phyloP scores from a whole-genome alignment of 1,140 invertebrate genomes.

The Pseudobourletiella spinata region DNA sequence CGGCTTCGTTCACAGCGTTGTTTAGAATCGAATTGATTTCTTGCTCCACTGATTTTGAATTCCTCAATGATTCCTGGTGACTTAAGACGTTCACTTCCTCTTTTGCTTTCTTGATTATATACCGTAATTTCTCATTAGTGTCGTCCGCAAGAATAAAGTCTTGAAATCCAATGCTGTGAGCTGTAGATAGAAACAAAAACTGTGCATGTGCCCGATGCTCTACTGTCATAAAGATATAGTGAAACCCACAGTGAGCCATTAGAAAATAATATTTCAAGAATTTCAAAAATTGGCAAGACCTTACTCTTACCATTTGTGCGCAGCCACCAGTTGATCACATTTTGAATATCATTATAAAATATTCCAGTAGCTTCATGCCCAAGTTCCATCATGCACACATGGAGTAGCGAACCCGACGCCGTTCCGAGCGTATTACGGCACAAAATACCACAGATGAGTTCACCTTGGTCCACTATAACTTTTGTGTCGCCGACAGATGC shows the following conservation, averaged over 20 bases:
- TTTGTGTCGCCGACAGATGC: constrained; percentile 99
- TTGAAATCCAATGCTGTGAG: constrained; percentile 95
- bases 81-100: constrained; percentile 98
- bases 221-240: too few species aligned
- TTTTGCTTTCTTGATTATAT: constrained; percentile 96
- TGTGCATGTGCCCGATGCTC: too few species aligned
- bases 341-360: constrained; percentile 99
- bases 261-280: not conserved
- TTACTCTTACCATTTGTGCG: constrained; percentile 66
- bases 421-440: constrained; percentile 97
- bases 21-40: constrained; percentile 96
- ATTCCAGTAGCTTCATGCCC: constrained; percentile 93
- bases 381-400: constrained; percentile 94
- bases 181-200: constrained; percentile 32
- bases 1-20: constrained; percentile 99
- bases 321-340: constrained; percentile 97
- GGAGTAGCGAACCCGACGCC: constrained; percentile 89
- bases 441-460: constrained; percentile 92
- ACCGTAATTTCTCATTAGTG: constrained; percentile 95
- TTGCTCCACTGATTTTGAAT: constrained; percentile 75
- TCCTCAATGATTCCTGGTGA: too few species aligned
- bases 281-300: not conserved
- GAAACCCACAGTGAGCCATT: too few species aligned
- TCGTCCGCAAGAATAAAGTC: constrained; percentile 99
- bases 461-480: constrained; percentile 95